Base-by-base conservation (phyloP, 2,888 invertebrate species). In the Ophion ventricosus region DNA sequence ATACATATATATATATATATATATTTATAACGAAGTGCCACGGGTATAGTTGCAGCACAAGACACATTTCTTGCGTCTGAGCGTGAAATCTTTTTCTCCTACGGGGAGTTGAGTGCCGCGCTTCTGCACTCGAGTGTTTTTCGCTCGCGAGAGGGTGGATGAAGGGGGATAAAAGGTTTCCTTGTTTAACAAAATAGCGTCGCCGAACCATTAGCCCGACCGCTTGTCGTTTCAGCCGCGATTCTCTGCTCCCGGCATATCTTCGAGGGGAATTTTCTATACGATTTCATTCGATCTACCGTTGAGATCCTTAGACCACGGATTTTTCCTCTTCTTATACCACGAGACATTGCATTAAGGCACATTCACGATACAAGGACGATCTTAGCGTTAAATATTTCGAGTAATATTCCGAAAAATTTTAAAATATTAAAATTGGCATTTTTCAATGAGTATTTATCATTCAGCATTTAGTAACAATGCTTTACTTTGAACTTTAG, bases 161-260 rank as follows among this genome's bases (percentile, higher is more conserved):
- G 67, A 82, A 72, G 88, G 86, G 90, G 88, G 92, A 92, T 93
- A 93, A 93, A 93, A 93, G 93, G 92, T 93, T 93, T 93, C 89
- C 91, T 89, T 92, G 92, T 93, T 93, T 92, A 92, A 92, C 92
- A 92, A 92, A 92, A 93, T 92, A 92, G 90, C 91, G 88, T 87
- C 90, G 87, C 90, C 90, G 90, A 91, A 88, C 93, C 93, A 93
- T 93, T 93, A 93, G 92, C 92, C 91, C 90, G 90, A 92, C 90
- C 88, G 90, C 90, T 49, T 90, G 86, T 90, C 90, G 90, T 90
- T 91, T 91, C 90, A 90, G 83, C 88, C 88, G 90, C 90, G 90
- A 91, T 91, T 91, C 90, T 87, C 88, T 90, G 90, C 90, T 91
- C 89, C 86, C 88, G 86, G 86, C 88, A 83, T 86, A 86, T 87